Percentiles rank a stretch among this genome's conserved stretches.
phyloP scores from a whole-genome alignment of 1,140 invertebrate species.

The Drosophila auraria region DNA sequence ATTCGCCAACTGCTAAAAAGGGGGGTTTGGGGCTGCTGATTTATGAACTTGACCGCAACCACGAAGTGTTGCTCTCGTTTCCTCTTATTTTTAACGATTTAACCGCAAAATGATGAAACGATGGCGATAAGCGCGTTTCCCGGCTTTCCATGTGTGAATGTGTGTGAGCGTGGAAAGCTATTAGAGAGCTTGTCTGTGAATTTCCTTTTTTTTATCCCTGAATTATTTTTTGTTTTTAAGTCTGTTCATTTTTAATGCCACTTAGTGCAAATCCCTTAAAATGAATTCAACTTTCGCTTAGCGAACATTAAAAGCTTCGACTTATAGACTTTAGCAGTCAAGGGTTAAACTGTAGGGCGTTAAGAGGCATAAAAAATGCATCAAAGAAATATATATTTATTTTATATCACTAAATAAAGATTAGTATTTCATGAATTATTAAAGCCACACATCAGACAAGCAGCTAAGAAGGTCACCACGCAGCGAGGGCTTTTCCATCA shows the following conservation, averaged over 20 bases:
- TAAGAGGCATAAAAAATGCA: neutral
- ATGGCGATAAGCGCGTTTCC: conserved; percentile 65
- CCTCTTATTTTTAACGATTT: conserved; percentile 72
- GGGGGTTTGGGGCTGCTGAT: conserved; percentile 51
- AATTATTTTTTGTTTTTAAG: conserved; percentile 9
- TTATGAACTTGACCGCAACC: conserved; percentile 82
- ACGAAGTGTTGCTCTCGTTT: conserved; percentile 62
- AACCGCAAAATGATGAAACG: conserved; percentile 83
- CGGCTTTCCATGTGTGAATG: conserved; percentile 15
- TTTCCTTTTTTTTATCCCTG: conserved; percentile 22
- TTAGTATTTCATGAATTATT: neutral
- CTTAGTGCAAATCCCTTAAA: conserved; percentile 73
- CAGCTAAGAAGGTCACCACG: conserved; percentile 20
- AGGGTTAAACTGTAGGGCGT: neutral
- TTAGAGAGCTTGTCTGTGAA: conserved; percentile 75
- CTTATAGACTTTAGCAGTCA: conserved; percentile 3
- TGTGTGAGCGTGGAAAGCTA: conserved; percentile 68
- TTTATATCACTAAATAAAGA: neutral
- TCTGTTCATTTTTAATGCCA: conserved; percentile 65
- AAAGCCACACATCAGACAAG: neutral
- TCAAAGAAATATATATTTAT: neutral
- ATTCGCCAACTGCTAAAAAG: conserved; percentile 7
- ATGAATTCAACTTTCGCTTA: conserved; percentile 61
- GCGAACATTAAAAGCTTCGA: conserved; percentile 18
- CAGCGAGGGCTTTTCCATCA: neutral